Evolutionary conservation across 2,113 vertebrate genomes (phyloP).

Genomic region (Hymenochirus boettgeri): DNA sequence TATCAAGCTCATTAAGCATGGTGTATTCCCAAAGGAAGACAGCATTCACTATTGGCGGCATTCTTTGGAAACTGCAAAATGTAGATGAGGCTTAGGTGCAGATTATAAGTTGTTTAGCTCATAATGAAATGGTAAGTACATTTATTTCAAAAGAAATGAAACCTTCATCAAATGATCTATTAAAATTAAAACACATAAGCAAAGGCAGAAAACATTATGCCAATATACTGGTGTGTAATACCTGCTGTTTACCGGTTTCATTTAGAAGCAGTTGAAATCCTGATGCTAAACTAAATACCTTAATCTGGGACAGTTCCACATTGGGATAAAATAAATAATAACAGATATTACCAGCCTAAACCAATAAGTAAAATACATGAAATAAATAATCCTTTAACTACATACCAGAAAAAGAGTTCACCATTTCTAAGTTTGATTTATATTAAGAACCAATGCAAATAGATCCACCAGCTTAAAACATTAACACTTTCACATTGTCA

Average conservation of each 20-base stretch:
- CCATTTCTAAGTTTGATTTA: no score
- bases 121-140: constrained; percentile 48
- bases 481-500: no score
- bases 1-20: constrained; percentile 99
- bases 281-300: constrained; percentile 18
- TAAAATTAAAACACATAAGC: constrained; percentile 15
- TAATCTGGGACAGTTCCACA: no score
- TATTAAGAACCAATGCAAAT: no score
- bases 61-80: constrained; percentile 66
- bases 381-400: no score
- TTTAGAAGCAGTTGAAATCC: background rate
- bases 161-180: constrained; percentile 39
- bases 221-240: constrained; percentile 3
- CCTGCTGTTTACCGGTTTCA: background rate
- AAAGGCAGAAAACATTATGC: background rate
- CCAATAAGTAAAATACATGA: no score
- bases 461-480: no score
- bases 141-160: constrained; percentile 50
- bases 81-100: constrained; percentile 60
- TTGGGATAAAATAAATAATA: no score
- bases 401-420: no score
- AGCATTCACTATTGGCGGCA: constrained; percentile 71
- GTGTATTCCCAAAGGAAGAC: constrained; percentile 88
- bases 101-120: constrained; percentile 53
- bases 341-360: no score